These are phyloP conservation scores for Paratilapia polleni DNA, from an alignment of 2,113 vertebrate genomes.

Conservation along the genomic window DNA sequence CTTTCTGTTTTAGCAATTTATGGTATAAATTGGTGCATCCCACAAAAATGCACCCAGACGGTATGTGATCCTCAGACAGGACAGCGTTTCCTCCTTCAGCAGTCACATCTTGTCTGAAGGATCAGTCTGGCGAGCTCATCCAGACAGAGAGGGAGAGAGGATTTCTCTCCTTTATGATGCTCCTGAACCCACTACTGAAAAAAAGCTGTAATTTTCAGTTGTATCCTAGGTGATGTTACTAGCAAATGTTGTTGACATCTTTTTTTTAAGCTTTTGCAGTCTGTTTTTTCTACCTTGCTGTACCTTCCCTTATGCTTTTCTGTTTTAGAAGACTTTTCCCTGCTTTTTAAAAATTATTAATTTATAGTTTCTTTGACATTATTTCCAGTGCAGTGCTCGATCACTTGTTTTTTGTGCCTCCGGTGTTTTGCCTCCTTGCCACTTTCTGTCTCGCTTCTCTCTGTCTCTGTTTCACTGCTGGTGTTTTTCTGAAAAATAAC, in stretches of 20 bases:
- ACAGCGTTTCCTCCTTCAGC: conserved; percentile 67
- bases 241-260: conserved; percentile 71
- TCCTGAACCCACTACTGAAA: conserved; percentile 60
- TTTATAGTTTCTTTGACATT: conserved; percentile 1
- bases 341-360: background rate
- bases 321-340: background rate
- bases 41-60: conserved; percentile 57
- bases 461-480: conserved; percentile 58
- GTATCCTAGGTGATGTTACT: conserved; percentile 53
- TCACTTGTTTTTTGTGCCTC: conserved; percentile 31
- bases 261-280: conserved; percentile 14
- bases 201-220: conserved; percentile 48
- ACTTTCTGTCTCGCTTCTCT: conserved; percentile 43
- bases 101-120: conserved; percentile 68
- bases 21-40: conserved; percentile 68
- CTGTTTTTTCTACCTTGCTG: background rate
- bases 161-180: conserved; percentile 68
- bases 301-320: background rate
- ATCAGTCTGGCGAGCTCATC: conserved; percentile 75
- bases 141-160: conserved; percentile 62
- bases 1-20: conserved; percentile 68
- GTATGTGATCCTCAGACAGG: conserved; percentile 77
- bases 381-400: conserved; percentile 11
- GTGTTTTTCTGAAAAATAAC: conserved; percentile 89
- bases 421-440: conserved; percentile 65